Evolutionary conservation across 2,797 vertebrate genomes (phyloP).

Genomic region (Anguilla megastoma): DNA sequence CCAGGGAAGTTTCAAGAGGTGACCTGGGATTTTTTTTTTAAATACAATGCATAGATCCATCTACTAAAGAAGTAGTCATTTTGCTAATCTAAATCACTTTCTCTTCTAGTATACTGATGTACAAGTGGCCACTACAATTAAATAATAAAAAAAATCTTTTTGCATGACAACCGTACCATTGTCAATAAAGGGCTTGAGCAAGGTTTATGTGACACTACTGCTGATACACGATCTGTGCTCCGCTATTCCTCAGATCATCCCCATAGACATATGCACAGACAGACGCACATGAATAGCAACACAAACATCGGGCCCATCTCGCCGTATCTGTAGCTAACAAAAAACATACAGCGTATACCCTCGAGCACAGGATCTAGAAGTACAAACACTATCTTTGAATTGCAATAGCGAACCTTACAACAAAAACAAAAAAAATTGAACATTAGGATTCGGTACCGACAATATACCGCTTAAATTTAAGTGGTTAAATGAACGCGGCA

Average conservation of each 20-base stretch:
- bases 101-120: not conserved
- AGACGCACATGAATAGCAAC: conserved; percentile 67
- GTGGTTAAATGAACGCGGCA: not conserved
- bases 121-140: not conserved
- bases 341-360: conserved; percentile 39
- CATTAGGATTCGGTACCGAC: not conserved
- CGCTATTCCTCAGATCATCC: conserved; percentile 40
- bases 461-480: not conserved
- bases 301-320: conserved; percentile 62
- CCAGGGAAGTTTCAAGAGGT: conserved; percentile 27
- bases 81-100: conserved; percentile 5
- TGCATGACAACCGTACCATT: not conserved
- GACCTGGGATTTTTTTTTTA: conserved; percentile 33
- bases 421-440: not conserved
- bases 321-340: conserved; percentile 52
- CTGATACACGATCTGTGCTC: conserved; percentile 2
- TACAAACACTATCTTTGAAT: not conserved
- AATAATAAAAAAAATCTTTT: not conserved
- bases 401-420: not conserved
- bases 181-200: not conserved
- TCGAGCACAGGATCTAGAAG: conserved; percentile 59
- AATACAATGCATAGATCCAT: not conserved
- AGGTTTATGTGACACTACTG: conserved; percentile 6
- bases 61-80: not conserved
- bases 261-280: conserved; percentile 69